Evolutionary conservation across 2,113 vertebrate genomes (phyloP).

Genomic region (Epinephelus moara): DNA sequence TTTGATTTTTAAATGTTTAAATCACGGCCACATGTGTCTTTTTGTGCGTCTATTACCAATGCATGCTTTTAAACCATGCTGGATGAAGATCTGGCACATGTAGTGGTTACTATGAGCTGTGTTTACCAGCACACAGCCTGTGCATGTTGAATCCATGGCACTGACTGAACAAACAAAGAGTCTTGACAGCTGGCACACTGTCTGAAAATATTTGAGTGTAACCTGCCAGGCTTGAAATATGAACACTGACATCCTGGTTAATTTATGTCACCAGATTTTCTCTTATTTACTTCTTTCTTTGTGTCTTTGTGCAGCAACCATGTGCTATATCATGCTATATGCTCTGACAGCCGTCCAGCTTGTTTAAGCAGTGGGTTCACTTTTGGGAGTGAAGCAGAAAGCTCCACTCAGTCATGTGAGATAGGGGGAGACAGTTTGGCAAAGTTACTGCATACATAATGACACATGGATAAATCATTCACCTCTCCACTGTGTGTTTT

Average conservation of each 20-base stretch:
- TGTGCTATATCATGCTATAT: neutral
- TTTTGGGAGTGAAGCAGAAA: slow-evolving; percentile 10
- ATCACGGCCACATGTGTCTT: neutral
- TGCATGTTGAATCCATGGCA: neutral
- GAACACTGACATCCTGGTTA: neutral
- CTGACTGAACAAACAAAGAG: neutral
- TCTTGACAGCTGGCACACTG: neutral
- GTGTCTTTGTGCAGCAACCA: slow-evolving; percentile 8
- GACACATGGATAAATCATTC: slow-evolving; percentile 59
- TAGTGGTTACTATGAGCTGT: neutral
- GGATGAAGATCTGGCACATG: neutral
- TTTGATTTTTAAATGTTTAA: slow-evolving; percentile 17
- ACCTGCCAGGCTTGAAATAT: neutral
- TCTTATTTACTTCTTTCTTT: neutral
- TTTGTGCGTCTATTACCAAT: slow-evolving; percentile 14
- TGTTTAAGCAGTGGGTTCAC: slow-evolving; percentile 11
- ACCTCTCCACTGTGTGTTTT: slow-evolving; percentile 45
- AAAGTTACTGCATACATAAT: slow-evolving; percentile 41
- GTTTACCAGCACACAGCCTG: slow-evolving; percentile 10
- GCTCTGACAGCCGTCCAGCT: slow-evolving; percentile 5
- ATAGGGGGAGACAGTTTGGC: slow-evolving; percentile 46
- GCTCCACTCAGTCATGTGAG: slow-evolving; percentile 23
- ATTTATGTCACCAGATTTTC: neutral
- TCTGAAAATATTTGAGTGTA: neutral
- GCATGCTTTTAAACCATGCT: neutral